phyloP scores from a whole-genome alignment of 2,113 vertebrate genomes.

The Ranitomeya variabilis region DNA sequence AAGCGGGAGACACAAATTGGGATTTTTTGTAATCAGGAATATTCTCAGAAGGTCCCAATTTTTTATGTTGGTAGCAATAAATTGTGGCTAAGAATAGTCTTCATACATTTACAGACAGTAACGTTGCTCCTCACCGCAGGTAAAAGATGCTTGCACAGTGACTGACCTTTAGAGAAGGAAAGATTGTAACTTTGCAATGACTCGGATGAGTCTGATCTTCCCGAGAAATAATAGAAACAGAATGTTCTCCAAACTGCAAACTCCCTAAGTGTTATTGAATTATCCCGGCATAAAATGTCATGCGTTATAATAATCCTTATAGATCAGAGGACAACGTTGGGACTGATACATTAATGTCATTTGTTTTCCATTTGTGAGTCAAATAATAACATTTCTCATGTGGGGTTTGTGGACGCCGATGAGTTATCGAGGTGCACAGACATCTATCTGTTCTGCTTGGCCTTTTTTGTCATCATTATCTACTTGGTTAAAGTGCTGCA shows the following conservation, averaged over 20 bases:
- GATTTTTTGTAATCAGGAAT: background rate
- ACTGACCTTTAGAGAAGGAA: slow-evolving; percentile 24
- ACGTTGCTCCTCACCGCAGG: background rate
- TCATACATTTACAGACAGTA: background rate
- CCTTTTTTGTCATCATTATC: slow-evolving; percentile 58
- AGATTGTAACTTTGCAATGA: background rate
- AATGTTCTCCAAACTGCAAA: slow-evolving; percentile 17
- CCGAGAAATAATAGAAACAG: slow-evolving; percentile 31
- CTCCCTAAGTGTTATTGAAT: slow-evolving; percentile 51
- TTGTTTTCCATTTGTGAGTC: slow-evolving; percentile 31
- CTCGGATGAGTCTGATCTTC: slow-evolving; percentile 23
- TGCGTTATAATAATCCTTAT: slow-evolving; percentile 52
- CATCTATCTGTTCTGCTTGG: slow-evolving; percentile 55
- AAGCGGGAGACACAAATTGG: too few species aligned
- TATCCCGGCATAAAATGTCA: slow-evolving; percentile 55
- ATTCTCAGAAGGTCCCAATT: background rate
- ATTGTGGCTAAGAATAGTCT: background rate
- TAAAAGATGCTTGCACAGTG: too few species aligned
- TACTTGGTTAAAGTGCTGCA: slow-evolving; percentile 49
- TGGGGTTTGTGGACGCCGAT: slow-evolving; percentile 27
- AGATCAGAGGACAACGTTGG: slow-evolving; percentile 42
- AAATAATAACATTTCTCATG: slow-evolving; percentile 23
- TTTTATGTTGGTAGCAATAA: background rate
- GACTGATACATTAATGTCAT: slow-evolving; percentile 49
- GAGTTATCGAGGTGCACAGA: slow-evolving; percentile 48